Base-by-base conservation (phyloP, 2,888 invertebrate genomes). In the Chloromyia formosa region DNA sequence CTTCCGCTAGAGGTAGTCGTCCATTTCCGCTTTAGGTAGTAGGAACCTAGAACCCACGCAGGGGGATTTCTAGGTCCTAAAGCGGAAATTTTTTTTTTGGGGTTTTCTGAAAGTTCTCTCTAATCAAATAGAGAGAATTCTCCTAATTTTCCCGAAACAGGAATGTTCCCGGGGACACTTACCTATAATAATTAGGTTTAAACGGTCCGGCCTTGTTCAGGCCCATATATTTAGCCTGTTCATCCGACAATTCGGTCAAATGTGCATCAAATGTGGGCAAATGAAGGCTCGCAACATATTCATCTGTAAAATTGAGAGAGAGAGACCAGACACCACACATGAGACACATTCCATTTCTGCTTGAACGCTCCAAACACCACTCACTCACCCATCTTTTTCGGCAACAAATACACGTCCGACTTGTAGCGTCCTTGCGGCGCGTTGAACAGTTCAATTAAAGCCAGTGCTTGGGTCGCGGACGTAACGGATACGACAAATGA, bases 141-240 rank as follows among this genome's bases (percentile, higher is more conserved):
- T n/a, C n/a, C n/a, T n/a, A n/a, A n/a, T n/a, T n/a, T n/a, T n/a
- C n/a, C n/a, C n/a, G n/a, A n/a, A 35, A 35, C 7, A 35, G 27
- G 7, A 35, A 35, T 35, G n/a, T n/a, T n/a, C n/a, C 7, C 3
- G 27, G 27, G 27, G 27, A 58, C 10, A 78, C 77, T 78, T 86
- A 98, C 91, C 98, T 93, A 87, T 98, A 98, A 86, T 98, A 97
- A 86, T 97, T 98, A 78, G 98, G 98, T 87, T 98, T 98, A 87
- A 98, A 98, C 58, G 98, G 98, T 66, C 98, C 98, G 71, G 96
- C 95, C 88, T 98, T 98, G 84, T 96, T 96, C 42, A 98, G 91
- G 77, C 98, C 98, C 88, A 98, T 91, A 84, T 98, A 98, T 85
- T 97, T 97, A 61, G 97, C 97, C 86, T 98, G 98, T 82, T 98